phyloP scores from a whole-genome alignment of 1,140 invertebrate genomes.

The Drosophila ananassae region DNA sequence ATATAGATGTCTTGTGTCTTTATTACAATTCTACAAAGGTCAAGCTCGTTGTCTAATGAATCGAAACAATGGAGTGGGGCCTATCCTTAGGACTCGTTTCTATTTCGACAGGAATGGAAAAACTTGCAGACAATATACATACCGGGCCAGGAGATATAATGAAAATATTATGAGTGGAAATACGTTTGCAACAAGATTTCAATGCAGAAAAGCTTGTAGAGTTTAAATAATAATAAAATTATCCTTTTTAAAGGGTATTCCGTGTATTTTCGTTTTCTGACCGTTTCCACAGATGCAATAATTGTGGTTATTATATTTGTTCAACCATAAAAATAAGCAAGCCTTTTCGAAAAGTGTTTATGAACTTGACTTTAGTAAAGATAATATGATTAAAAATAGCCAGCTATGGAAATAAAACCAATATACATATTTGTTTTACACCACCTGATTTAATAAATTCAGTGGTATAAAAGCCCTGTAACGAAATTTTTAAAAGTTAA shows the following conservation, averaged over 20 bases:
- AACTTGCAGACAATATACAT: constrained; percentile 4
- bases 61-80: background rate
- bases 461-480: constrained; percentile 12
- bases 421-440: constrained; percentile 7
- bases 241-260: too few relatives aligned
- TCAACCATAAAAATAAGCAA: background rate
- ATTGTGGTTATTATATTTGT: background rate
- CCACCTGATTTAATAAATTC: constrained; percentile 10
- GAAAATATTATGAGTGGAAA: background rate
- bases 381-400: constrained; percentile 1
- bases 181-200: background rate
- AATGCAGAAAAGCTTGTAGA: constrained; percentile 1
- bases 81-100: background rate
- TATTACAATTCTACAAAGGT: background rate
- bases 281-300: background rate
- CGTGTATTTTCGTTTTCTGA: too few relatives aligned
- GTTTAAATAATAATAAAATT: background rate
- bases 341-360: background rate
- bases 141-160: background rate
- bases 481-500: background rate
- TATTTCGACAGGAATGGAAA: constrained; percentile 3
- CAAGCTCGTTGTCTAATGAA: background rate
- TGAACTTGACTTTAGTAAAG: constrained; percentile 2
- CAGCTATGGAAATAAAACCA: constrained; percentile 11
- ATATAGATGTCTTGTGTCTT: too few relatives aligned